phyloP scores from a whole-genome alignment of 2,113 vertebrate species.

The Seriola dumerili region DNA sequence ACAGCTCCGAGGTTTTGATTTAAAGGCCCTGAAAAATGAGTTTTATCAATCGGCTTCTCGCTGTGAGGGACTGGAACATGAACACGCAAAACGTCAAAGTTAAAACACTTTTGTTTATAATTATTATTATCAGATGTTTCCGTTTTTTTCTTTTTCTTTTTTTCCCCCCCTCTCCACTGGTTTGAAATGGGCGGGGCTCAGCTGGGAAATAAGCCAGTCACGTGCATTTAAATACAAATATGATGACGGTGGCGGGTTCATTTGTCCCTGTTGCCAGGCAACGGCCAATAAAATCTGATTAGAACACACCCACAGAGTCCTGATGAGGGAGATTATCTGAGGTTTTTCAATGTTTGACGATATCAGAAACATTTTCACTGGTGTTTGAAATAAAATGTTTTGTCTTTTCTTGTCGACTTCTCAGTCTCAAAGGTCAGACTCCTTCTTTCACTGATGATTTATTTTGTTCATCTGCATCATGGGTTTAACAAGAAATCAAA shows the following conservation, averaged over 20 bases:
- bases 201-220: background rate
- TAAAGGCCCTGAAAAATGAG: fast-evolving
- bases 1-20: background rate
- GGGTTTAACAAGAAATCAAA: background rate
- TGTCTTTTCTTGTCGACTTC: background rate
- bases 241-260: background rate
- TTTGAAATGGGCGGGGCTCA: background rate
- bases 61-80: background rate
- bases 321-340: background rate
- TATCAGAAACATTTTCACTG: background rate
- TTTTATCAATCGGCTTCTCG: slow-evolving; percentile 1
- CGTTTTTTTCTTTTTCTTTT: background rate
- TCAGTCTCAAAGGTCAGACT: background rate
- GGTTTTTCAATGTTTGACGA: background rate
- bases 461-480: background rate
- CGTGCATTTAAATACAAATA: background rate
- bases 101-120: background rate
- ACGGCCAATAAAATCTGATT: background rate
- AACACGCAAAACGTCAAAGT: background rate
- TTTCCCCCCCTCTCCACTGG: background rate
- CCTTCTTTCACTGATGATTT: too few species aligned
- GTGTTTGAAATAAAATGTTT: background rate
- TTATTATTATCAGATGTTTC: background rate
- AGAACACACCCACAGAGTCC: background rate
- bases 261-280: background rate